phyloP scores from a whole-genome alignment of 2,797 vertebrate genomes.

The Anableps anableps region DNA sequence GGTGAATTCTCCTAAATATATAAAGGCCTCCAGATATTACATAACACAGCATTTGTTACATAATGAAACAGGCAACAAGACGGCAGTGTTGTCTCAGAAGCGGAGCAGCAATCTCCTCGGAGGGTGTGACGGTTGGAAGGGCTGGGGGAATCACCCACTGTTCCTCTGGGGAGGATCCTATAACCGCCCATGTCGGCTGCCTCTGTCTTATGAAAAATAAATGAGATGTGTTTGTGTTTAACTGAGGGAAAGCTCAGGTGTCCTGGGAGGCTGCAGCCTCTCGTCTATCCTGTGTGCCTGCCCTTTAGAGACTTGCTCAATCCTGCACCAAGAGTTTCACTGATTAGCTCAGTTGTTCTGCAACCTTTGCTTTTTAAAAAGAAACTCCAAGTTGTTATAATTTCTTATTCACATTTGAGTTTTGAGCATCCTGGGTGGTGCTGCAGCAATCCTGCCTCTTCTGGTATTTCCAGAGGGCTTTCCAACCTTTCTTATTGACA shows the following conservation, averaged over 20 bases:
- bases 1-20: slow-evolving; percentile 1
- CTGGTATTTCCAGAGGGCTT: too few relatives aligned
- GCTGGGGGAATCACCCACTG: slow-evolving; percentile 49
- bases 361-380: neutral
- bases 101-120: slow-evolving; percentile 10
- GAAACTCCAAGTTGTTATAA: too few relatives aligned
- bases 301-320: slow-evolving; percentile 37
- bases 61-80: slow-evolving; percentile 34
- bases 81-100: slow-evolving; percentile 14
- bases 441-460: neutral
- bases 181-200: slow-evolving; percentile 48
- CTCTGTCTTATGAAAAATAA: slow-evolving; percentile 63
- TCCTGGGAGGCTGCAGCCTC: slow-evolving; percentile 29
- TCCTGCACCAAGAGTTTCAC: neutral
- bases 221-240: slow-evolving; percentile 48
- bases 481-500: too few relatives aligned
- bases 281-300: slow-evolving; percentile 37
- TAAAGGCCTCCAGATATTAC: slow-evolving; percentile 19
- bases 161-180: slow-evolving; percentile 56
- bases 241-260: slow-evolving; percentile 59
- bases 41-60: slow-evolving; percentile 22
- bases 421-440: neutral
- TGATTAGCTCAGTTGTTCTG: neutral
- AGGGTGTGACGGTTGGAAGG: slow-evolving; percentile 15
- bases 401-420: neutral